Conservation (phyloP, 2,113 vertebrate species). For the Cynopterus brachyotis region DNA sequence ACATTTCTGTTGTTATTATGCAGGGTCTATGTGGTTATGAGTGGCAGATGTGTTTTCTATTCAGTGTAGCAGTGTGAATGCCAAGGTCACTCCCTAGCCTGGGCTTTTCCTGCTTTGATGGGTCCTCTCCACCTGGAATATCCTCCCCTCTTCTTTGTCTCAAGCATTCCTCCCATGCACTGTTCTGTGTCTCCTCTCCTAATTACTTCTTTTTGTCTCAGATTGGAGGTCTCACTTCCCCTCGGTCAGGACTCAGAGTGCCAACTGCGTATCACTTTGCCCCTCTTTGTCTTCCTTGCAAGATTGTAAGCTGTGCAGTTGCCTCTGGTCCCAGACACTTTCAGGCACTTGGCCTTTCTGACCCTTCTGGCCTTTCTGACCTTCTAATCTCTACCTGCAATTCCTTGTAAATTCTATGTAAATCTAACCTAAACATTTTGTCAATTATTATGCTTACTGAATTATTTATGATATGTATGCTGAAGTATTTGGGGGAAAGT, state of each 20-base stretch:
- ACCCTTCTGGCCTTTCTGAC: neutral
- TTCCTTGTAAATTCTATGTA: neutral
- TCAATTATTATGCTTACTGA: neutral
- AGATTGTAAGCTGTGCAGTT: neutral
- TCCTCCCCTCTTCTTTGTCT: neutral
- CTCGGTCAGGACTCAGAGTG: neutral
- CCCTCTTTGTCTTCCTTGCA: neutral
- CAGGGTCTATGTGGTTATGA: neutral
- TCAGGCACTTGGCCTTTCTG: neutral
- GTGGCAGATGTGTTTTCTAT: neutral
- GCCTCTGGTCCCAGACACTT: neutral
- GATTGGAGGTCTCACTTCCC: neutral
- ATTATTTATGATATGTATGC: neutral
- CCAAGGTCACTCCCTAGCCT: neutral
- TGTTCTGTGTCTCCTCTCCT: neutral
- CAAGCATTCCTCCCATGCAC: neutral
- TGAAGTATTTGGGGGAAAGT: neutral
- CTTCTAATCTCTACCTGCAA: neutral
- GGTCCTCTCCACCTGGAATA: neutral
- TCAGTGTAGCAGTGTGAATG: neutral
- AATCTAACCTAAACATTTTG: conserved; percentile 1
- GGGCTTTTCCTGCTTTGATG: neutral
- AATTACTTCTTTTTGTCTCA: neutral
- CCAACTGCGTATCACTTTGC: neutral
- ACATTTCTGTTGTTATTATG: conserved; percentile 13